Base-by-base conservation (phyloP, 64 coral and sea anemone genomes). In the Hydrozoanthus tunicans region DNA sequence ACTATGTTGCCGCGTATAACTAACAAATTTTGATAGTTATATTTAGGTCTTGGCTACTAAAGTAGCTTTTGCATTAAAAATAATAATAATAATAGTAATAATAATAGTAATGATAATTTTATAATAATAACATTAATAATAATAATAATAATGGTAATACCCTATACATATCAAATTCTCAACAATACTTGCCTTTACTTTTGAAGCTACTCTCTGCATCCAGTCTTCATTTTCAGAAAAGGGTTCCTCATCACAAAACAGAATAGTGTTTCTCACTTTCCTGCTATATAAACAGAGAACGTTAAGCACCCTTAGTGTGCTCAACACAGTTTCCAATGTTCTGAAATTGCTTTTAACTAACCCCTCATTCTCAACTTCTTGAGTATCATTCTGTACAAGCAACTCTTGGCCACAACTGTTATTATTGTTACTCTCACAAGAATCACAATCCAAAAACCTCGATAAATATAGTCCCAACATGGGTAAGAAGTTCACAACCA, bases 271-370 rank as follows among this genome's bases (percentile, higher is more conserved):
- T 57, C 24, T 53, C 56, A 88, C 84, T 7, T 43, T 70, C 0
- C n/a, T 27, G 55, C 84, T 88, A 23, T 60, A 88, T 56, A 88
- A 88, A 60, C 55, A 88, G 26, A 88, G 68, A 7, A 88, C 69
- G 59, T 75, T 75, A 17, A 88, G 69, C 6, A 88, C 84, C 59
- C 69, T 59, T 7, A 88, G 84, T 17, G 84, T 24, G 26, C 59
- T 88, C 84, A 54, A 74, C 9, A 56, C 84, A 74, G n/a, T 73
- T 73, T 88, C 84, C 11, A 88, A 20, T 9, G 66, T 74, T 9
- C 54, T 57, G 5, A 88, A 14, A 1, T 24, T 73, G 20, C 32
- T 70, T 56, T 73, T 88, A 9, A 83, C 62, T 6, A 51, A 66
- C 67, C 62, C 43, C 53, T 83, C 81, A 55, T 83, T 62, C 15